Percentiles rank a stretch among this genome's conserved stretches.
Conservation (phyloP, 2,888 invertebrate genomes). For the Parelbella ahira region DNA sequence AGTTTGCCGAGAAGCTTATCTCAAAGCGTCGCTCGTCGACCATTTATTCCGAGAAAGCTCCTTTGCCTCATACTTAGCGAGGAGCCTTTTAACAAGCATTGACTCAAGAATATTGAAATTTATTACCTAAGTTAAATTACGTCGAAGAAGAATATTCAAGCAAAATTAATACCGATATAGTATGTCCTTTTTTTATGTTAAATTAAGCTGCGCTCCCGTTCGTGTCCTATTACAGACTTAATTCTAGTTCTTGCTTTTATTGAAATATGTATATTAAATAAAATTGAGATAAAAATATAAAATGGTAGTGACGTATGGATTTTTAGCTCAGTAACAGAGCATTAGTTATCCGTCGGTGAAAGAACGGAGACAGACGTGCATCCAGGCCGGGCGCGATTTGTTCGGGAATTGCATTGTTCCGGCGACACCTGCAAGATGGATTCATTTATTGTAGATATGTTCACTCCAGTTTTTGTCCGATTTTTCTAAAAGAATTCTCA, state of each 20-base stretch:
- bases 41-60: constrained; percentile 19
- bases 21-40: constrained; percentile 17
- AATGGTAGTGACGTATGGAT: constrained; percentile 8
- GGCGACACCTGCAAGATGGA: constrained; percentile 19
- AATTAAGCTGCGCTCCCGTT: no score
- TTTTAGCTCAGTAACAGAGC: constrained; percentile 4
- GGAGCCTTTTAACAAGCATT: constrained; percentile 17
- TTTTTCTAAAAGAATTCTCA: no score
- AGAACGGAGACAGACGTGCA: constrained; percentile 22
- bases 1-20: constrained; percentile 21
- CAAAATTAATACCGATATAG: no score
- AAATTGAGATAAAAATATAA: not conserved
- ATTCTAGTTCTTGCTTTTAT: no score
- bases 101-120: constrained; percentile 13
- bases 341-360: constrained; percentile 18
- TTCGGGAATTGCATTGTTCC: constrained; percentile 36
- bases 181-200: no score
- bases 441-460: constrained; percentile 8
- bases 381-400: constrained; percentile 31
- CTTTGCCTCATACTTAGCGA: constrained; percentile 21
- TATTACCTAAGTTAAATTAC: constrained; percentile 4
- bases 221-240: no score
- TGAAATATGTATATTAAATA: no score
- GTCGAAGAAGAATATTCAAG: no score
- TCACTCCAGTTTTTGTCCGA: not conserved